Percentiles rank a stretch among this genome's conserved stretches.
phyloP scores from a whole-genome alignment of 2,888 invertebrate genomes.

The Brachyptera putata region DNA sequence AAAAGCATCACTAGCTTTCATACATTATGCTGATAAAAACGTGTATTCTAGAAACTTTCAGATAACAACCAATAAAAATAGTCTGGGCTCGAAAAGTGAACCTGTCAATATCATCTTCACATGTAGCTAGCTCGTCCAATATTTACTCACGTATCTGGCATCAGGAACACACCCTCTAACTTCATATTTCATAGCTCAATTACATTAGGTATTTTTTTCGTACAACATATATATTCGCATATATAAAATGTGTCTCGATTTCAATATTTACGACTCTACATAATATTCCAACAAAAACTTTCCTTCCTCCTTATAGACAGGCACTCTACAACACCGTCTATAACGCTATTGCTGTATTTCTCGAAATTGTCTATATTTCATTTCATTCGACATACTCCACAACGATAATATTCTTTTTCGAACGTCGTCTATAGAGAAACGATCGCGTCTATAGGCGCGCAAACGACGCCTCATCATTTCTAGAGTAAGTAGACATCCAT shows the following conservation, averaged over 20 bases:
- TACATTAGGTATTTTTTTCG: constrained; percentile 8
- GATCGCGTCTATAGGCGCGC: neutral
- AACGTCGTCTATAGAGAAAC: neutral
- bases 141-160: too few relatives aligned
- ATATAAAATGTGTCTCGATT: neutral
- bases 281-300: neutral
- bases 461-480: neutral
- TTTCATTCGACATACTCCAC: neutral
- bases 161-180: neutral
- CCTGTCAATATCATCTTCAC: too few relatives aligned
- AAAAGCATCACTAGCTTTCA: too few relatives aligned
- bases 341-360: neutral
- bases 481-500: neutral
- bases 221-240: neutral
- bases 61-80: too few relatives aligned
- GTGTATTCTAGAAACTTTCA: too few relatives aligned
- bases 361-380: neutral
- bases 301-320: neutral
- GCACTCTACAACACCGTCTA: neutral
- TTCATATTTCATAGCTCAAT: constrained; percentile 4
- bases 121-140: too few relatives aligned
- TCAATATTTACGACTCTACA: neutral
- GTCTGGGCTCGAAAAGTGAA: too few relatives aligned
- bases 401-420: neutral
- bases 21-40: too few relatives aligned